Base-by-base conservation (phyloP, 1,140 invertebrate species). In the Conus betulinus region DNA sequence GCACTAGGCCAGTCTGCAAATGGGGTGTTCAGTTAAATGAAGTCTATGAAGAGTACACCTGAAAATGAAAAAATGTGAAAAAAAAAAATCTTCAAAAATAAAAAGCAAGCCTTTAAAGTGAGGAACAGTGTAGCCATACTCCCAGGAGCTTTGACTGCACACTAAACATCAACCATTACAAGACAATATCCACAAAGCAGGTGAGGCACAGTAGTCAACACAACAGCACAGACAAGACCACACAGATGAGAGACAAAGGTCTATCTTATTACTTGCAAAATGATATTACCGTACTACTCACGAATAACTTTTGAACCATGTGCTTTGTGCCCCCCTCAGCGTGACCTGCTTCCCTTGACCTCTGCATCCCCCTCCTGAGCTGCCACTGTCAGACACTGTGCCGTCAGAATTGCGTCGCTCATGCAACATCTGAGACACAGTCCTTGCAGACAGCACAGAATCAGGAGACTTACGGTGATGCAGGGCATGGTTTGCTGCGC, bases 241-340 rank as follows among this genome's bases (percentile, higher is more conserved):
- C 71, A 74, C 71, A 74, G 71, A 13, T 17, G 20, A 78, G 8
- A 11, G 27, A 51, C 76, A 78, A 6, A 27, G 25, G 6, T 81
- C 39, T 81, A 81, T 51, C 79, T 52, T 81, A 81, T 53, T 81
- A 81, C 51, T 81, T 15, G 79, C 79, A 81, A 81, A 81, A 55
- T 81, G 79, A 55, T 53, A 81, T 81, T 81, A 81, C 79, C 79
- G 79, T 81, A 81, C 79, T 81, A 81, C 79, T 81, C 79, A 81
- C 79, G 79, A 81, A 81, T 81, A 81, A 81, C 79, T 81, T 81
- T 81, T 81, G 79, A 53, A 81, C 79, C 51, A 55, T 81, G 39
- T 53, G 79, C 79, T 10, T 81, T 15, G 7, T 52, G 13, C 39
- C 79, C 15, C 78, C 79, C 39, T 81, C 79, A 52, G 52, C 67